phyloP scores from a whole-genome alignment of 2,797 vertebrate genomes.

The Columba guinea region DNA sequence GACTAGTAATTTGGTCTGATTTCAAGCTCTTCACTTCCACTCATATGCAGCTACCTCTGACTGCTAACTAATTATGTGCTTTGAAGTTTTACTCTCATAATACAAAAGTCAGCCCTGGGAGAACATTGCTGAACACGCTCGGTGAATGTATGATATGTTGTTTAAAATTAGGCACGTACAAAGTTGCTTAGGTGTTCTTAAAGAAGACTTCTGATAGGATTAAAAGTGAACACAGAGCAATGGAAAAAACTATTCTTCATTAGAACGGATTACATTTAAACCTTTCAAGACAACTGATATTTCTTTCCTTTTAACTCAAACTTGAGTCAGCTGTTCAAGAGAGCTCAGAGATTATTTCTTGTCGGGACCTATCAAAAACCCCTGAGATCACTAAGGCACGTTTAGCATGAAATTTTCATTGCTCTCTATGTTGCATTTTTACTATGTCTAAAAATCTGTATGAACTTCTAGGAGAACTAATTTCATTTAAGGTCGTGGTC shows the following conservation, averaged over 20 bases:
- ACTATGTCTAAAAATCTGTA: background rate
- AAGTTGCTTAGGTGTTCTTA: constrained; percentile 5
- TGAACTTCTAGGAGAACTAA: background rate
- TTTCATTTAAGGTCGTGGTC: constrained; percentile 24
- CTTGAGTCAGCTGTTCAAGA: constrained; percentile 32
- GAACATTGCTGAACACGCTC: background rate
- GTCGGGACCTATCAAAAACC: constrained; percentile 9
- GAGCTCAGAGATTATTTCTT: constrained; percentile 36
- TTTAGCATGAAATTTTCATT: background rate
- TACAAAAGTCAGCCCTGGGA: background rate
- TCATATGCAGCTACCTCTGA: background rate
- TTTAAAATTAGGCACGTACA: background rate
- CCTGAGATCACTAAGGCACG: background rate
- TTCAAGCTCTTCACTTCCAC: background rate
- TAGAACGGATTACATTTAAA: constrained; percentile 51
- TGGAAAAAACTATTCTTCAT: constrained; percentile 9
- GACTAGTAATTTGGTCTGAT: background rate
- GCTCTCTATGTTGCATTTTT: background rate
- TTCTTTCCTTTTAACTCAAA: constrained; percentile 12
- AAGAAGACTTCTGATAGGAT: constrained; percentile 22
- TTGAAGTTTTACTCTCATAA: background rate
- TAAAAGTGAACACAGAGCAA: background rate
- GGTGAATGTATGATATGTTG: background rate
- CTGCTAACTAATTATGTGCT: background rate
- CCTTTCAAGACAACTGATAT: background rate